Evolutionary conservation across 2,888 invertebrate genomes (phyloP), one percentile per base, ranked within the genome.

Genomic region (Acrocyrtus sp.): DNA sequence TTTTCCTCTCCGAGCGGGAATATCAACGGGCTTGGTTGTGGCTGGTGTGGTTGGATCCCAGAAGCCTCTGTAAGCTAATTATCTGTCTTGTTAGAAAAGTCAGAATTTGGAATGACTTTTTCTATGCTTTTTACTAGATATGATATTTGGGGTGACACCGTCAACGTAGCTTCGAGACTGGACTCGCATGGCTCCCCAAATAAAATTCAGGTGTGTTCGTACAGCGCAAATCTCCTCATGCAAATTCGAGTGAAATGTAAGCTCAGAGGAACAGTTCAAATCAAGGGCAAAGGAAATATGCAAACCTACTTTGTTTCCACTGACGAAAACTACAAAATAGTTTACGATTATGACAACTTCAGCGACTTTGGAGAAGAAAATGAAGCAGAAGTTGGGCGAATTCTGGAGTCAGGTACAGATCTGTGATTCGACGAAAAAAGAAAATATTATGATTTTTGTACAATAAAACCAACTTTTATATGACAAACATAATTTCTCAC

Each of bases 101-200:
- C 17, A 45, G 19, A 45, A 15, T 45, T 45, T n/a, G n/a, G n/a
- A n/a, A n/a, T n/a, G n/a, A n/a, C n/a, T n/a, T n/a, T n/a, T 45
- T 45, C 19, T 12, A 5, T 45, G 45, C 45, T 45, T n/a, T 45
- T 19, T 19, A 45, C 10, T 6, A 74, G 68, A 21, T 97, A 96
- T 84, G 97, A 98, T 83, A 95, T 97, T 82, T 98, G 97, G 96
- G 97, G 97, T 0, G 93, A 97, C 84, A 92, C 96, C 0, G 97
- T 97, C 0, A 98, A 98, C 85, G 92, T 98, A 89, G 96, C 98
- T 2, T 95, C 96, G 0, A 88, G 98, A 82, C 96, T 98, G 96
- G 97, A 97, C 83, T 94, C 94, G 0, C 94, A 93, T 1, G 97
- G 97, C 6, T 86, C 90, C 77, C 87, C 90, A 1, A 92, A 92